A percentile compares a stretch with the other conserved stretches of the same genome.
Conservation (phyloP, 2,888 invertebrate genomes). For the Tachina grossa region DNA sequence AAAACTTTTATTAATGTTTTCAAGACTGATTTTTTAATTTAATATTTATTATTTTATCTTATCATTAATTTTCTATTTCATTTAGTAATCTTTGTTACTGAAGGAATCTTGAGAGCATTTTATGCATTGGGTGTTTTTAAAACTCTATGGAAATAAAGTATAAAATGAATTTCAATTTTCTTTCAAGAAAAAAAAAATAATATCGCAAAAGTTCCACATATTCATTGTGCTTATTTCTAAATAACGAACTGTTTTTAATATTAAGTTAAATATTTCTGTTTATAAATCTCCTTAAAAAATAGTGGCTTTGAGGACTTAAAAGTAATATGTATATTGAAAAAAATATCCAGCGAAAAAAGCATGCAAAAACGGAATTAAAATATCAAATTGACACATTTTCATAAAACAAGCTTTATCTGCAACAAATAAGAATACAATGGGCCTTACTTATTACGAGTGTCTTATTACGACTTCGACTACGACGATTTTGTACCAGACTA, state of each 20-base stretch:
- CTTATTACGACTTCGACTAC: too few species aligned
- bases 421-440: too few species aligned
- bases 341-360: too few species aligned
- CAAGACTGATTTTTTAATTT: conserved; percentile 73
- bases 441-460: too few species aligned
- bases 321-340: too few species aligned
- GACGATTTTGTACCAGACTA: too few species aligned
- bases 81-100: conserved; percentile 31
- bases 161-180: conserved; percentile 73
- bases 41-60: conserved; percentile 6
- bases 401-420: too few species aligned
- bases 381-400: too few species aligned
- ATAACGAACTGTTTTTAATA: background rate
- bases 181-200: conserved; percentile 58
- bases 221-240: background rate
- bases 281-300: background rate
- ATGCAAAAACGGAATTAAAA: too few species aligned
- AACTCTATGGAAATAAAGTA: conserved; percentile 24
- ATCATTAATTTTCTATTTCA: conserved; percentile 12
- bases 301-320: background rate
- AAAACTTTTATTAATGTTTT: conserved; percentile 56
- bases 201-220: background rate
- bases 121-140: conserved; percentile 43
- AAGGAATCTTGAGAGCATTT: conserved; percentile 74
- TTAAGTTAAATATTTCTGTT: background rate